Evolutionary conservation across 2,113 vertebrate genomes (phyloP).

Genomic region (Sisor rabdophorus): DNA sequence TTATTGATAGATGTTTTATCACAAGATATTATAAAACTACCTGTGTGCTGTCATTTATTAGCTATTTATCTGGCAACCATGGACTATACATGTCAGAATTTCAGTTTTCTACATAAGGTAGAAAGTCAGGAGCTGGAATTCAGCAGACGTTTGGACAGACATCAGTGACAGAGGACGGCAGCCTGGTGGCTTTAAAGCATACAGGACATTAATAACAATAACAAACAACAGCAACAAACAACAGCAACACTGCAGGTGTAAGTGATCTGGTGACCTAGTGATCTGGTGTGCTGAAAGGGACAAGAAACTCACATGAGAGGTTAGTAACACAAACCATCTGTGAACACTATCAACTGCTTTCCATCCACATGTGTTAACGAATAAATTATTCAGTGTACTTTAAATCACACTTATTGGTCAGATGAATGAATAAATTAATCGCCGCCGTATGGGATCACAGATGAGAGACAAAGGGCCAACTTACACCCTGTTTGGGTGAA

Average conservation of each 20-base stretch:
- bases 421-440: no score
- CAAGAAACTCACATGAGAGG: slow-evolving; percentile 59
- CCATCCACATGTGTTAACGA: not conserved
- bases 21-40: not conserved
- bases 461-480: no score
- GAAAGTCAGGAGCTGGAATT: slow-evolving; percentile 1
- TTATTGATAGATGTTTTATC: not conserved
- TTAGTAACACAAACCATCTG: slow-evolving; percentile 55
- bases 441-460: no score
- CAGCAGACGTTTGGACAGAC: slow-evolving; percentile 41
- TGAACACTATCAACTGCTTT: slow-evolving; percentile 49
- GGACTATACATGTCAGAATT: not conserved
- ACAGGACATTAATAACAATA: slow-evolving; percentile 54
- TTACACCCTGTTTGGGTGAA: no score
- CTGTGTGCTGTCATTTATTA: not conserved
- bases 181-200: slow-evolving; percentile 14
- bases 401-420: not conserved
- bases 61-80: not conserved
- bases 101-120: not conserved
- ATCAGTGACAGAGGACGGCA: slow-evolving; percentile 27
- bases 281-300: slow-evolving; percentile 58
- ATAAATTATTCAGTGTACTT: not conserved
- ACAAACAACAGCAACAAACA: slow-evolving; percentile 46
- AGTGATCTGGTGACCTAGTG: slow-evolving; percentile 49
- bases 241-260: slow-evolving; percentile 60